Conservation (phyloP, 2,113 vertebrate species). For the Petromus typicus region DNA sequence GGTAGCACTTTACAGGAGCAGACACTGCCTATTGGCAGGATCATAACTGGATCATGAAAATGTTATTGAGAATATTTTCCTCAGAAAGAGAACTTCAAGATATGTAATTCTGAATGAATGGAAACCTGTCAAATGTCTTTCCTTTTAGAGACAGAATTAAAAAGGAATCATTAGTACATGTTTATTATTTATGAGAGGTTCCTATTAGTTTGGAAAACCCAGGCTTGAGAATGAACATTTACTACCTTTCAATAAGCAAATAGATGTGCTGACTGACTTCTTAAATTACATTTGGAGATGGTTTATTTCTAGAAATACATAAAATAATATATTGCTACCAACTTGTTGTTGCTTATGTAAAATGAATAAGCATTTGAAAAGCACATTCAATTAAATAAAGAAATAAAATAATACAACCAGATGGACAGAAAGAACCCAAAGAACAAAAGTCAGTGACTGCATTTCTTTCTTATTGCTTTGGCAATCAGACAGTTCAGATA, state of each 20-base stretch:
- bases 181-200: background rate
- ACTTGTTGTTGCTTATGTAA: background rate
- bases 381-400: background rate
- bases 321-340: background rate
- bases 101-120: background rate
- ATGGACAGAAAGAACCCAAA: background rate
- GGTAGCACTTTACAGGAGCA: background rate
- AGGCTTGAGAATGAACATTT: background rate
- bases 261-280: background rate
- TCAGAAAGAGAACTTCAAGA: constrained; percentile 3
- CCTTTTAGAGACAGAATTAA: background rate
- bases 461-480: constrained; percentile 30
- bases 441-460: background rate
- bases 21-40: background rate
- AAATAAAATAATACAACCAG: background rate
- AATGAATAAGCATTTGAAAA: background rate
- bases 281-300: background rate
- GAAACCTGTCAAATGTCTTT: background rate
- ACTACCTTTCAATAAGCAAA: background rate
- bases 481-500: background rate
- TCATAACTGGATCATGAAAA: constrained; percentile 24
- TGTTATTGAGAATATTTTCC: background rate
- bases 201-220: background rate
- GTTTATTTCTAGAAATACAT: background rate
- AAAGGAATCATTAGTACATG: background rate